phyloP scores from a whole-genome alignment of 2,888 invertebrate species.

The Furcula furcula region DNA sequence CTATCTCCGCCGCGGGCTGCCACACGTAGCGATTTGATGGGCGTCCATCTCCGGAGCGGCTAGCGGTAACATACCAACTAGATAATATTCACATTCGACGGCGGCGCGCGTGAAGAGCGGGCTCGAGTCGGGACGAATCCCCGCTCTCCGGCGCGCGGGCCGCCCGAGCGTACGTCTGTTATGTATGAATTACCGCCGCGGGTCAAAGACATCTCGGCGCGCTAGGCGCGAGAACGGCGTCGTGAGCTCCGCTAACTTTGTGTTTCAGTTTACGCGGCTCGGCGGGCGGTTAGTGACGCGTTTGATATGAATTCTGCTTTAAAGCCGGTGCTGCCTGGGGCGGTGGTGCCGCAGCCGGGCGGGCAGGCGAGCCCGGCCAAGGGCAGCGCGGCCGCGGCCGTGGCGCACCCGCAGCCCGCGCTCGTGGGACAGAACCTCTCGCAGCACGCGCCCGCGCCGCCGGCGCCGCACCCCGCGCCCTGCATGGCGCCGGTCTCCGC shows the following conservation, averaged over 20 bases:
- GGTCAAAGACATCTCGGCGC: slow-evolving; percentile 72
- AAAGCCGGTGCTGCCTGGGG: slow-evolving; percentile 81
- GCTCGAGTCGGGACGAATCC: slow-evolving; percentile 46
- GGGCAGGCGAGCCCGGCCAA: slow-evolving; percentile 71
- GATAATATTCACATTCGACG: slow-evolving; percentile 39
- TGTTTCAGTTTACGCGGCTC: slow-evolving; percentile 61
- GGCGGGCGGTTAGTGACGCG: slow-evolving; percentile 39
- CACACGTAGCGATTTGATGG: slow-evolving; percentile 59
- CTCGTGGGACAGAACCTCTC: slow-evolving; percentile 69
- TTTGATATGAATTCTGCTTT: slow-evolving; percentile 83
- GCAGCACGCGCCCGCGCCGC: slow-evolving; percentile 51
- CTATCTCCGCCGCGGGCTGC: slow-evolving; percentile 56
- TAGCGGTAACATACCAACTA: slow-evolving; percentile 63
- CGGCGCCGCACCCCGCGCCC: slow-evolving; percentile 60
- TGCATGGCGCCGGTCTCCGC: slow-evolving; percentile 77
- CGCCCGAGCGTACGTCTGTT: slow-evolving; percentile 59
- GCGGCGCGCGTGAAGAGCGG: slow-evolving; percentile 45
- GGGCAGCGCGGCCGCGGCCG: slow-evolving; percentile 71
- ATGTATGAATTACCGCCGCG: slow-evolving; percentile 75
- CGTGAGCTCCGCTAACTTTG: slow-evolving; percentile 54
- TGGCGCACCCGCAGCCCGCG: slow-evolving; percentile 65
- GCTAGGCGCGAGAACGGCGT: slow-evolving; percentile 57
- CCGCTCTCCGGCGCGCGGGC: slow-evolving; percentile 24
- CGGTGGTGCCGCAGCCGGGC: slow-evolving; percentile 70
- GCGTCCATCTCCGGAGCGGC: slow-evolving; percentile 50